Conservation (phyloP, 1,140 invertebrate genomes). For the Hetaerina americana region DNA sequence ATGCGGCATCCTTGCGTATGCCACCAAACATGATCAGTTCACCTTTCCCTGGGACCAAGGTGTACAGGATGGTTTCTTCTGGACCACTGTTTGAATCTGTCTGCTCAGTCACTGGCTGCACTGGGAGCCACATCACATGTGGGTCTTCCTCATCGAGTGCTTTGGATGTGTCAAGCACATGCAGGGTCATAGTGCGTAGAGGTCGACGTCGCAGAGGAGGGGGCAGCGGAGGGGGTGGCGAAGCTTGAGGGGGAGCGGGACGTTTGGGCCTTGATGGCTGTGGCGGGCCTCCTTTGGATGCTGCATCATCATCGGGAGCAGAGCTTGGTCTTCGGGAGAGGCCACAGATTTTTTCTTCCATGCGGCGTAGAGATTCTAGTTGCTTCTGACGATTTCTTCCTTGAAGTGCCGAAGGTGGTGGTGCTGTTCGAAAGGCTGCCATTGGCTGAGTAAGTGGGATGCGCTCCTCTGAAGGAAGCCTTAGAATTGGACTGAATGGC, state of each 20-base stretch:
- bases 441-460: neutral
- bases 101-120: conserved; percentile 33
- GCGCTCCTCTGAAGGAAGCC: neutral
- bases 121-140: conserved; percentile 61
- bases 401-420: conserved; percentile 14
- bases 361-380: conserved; percentile 41
- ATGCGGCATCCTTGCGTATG: conserved; percentile 55
- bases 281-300: conserved; percentile 24
- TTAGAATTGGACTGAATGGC: neutral
- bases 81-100: conserved; percentile 50
- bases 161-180: conserved; percentile 72
- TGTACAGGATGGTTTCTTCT: conserved; percentile 81
- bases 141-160: conserved; percentile 40
- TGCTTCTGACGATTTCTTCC: conserved; percentile 40
- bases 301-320: neutral
- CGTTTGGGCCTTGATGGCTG: conserved; percentile 14
- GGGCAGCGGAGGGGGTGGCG: neutral
- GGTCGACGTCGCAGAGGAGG: conserved; percentile 18
- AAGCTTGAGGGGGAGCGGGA: conserved; percentile 10
- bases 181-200: conserved; percentile 56
- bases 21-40: conserved; percentile 93
- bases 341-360: conserved; percentile 40
- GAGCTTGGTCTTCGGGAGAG: conserved; percentile 16
- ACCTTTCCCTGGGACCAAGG: conserved; percentile 73
- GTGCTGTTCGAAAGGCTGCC: conserved; percentile 14